Evolutionary conservation across 2,113 vertebrate genomes (phyloP), one percentile per base, ranked within the genome.

Genomic region (Hippocampus mohnikei): DNA sequence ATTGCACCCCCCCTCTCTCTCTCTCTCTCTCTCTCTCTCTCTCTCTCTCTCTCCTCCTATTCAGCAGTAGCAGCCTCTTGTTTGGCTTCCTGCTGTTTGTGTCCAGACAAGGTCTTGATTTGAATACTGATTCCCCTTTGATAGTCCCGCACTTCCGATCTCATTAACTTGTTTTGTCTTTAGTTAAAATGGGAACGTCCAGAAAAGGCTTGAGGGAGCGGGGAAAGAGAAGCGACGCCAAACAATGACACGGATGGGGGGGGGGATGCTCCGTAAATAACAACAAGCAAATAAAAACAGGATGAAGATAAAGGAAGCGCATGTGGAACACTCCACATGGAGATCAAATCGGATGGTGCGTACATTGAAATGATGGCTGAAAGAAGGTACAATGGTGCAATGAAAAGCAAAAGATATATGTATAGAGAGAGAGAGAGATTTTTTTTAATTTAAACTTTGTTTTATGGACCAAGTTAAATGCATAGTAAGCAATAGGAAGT

Each of bases 161-260:
- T 90, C 94, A 94, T 95, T 94, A 93, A 84, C 90, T 93, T 95
- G 93, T 95, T 95, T 94, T 95, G 94, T 94, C 94, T 94, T 91
- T 66, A 83, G 79, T 83, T 83, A 87, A 89, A 37, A 90, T 86
- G 81, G 81, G 80, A 87, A 86, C 55, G 84, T 86, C 81, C 76
- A 88, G 76, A 77, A 71, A 83, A 83, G 85, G 81, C 33, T 37
- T 67, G 84, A 80, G 75, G 46, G 77, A 67, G 72, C 73, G 40
- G 66, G 68, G 64, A 76, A 71, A 69, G 72, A 80, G 77, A 70
- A 78, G 74, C 74, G 4, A 78, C 70, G 71, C 42, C 63, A 69
- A 84, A 87, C 83, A 84, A 83, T 87, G 78, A 63, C 73, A 75
- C 65, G 58, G 78, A 86, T 77, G 33, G 33, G 29, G 33, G 74